A percentile compares a stretch with the other conserved stretches of the same genome.
These are phyloP conservation scores for Ephestia elutella DNA, from an alignment of 1,140 invertebrate species.

Conservation along the genomic window DNA sequence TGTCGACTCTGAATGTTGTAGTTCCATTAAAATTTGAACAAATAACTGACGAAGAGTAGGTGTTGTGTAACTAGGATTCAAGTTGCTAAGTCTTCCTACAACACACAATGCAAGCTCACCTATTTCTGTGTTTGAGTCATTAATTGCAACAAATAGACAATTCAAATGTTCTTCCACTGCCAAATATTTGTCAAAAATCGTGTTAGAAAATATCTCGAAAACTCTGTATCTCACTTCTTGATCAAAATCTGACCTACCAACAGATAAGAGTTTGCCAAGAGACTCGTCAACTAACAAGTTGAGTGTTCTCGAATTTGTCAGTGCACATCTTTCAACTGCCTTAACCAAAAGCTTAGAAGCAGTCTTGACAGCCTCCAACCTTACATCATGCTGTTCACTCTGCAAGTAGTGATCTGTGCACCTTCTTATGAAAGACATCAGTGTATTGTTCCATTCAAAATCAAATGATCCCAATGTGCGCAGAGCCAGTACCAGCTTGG, in stretches of 20 bases:
- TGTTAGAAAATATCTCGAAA: slow-evolving; percentile 89
- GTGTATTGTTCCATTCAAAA: slow-evolving; percentile 95
- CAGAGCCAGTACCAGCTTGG: slow-evolving; percentile 92
- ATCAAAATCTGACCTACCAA: slow-evolving; percentile 96
- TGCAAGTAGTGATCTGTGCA: slow-evolving; percentile 95
- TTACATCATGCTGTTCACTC: slow-evolving; percentile 92
- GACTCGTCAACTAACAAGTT: slow-evolving; percentile 92
- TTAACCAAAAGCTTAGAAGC: slow-evolving; percentile 91
- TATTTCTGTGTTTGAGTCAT: slow-evolving; percentile 98
- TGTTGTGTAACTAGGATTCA: slow-evolving; percentile 99
- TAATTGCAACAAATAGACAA: slow-evolving; percentile 93
- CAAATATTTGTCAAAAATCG: slow-evolving; percentile 94
- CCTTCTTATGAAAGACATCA: slow-evolving; percentile 93
- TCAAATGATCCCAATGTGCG: slow-evolving; percentile 96
- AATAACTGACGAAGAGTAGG: slow-evolving; percentile 94
- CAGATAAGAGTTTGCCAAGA: slow-evolving; percentile 90
- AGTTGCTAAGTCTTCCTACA: slow-evolving; percentile 91
- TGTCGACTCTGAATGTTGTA: slow-evolving; percentile 95
- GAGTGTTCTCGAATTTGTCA: slow-evolving; percentile 83
- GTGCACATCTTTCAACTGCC: slow-evolving; percentile 80
- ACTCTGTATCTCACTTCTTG: slow-evolving; percentile 95
- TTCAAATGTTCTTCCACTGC: slow-evolving; percentile 96
- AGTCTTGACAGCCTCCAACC: slow-evolving; percentile 95
- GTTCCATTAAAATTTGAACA: slow-evolving; percentile 93
- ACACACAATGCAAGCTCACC: slow-evolving; percentile 94